Evolutionary conservation across 1,140 invertebrate genomes (phyloP).

Genomic region (Pseudomyrmex pallidus): DNA sequence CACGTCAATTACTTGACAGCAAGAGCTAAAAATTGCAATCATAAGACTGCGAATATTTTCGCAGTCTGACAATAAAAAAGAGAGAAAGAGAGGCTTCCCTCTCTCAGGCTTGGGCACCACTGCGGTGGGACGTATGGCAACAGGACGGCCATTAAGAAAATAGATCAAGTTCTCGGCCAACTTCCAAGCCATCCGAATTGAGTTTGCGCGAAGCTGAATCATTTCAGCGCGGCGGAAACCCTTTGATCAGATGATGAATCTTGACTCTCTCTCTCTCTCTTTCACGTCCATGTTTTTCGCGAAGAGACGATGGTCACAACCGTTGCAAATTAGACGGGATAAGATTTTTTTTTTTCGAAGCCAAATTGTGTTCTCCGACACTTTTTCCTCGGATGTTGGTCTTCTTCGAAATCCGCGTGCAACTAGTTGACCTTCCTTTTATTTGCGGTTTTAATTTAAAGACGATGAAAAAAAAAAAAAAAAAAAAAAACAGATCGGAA

Average conservation of each 20-base stretch:
- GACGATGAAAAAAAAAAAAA: conserved; percentile 33
- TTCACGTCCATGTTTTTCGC: conserved; percentile 25
- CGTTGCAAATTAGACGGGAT: conserved; percentile 5
- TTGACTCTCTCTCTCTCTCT: no score
- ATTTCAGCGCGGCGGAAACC: conserved; percentile 32
- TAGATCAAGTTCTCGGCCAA: conserved; percentile 51
- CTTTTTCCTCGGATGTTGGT: background rate
- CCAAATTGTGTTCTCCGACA: background rate
- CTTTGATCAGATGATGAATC: conserved; percentile 52
- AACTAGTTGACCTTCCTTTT: background rate
- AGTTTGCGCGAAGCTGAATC: background rate
- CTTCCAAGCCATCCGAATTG: conserved; percentile 33
- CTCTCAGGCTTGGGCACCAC: conserved; percentile 1
- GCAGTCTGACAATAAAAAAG: background rate
- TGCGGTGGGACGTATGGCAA: conserved; percentile 51
- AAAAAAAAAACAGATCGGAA: conserved; percentile 25
- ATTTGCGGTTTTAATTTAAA: background rate
- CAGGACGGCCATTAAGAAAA: conserved; percentile 39
- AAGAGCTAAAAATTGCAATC: background rate
- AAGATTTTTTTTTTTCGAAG: background rate
- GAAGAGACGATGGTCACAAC: background rate
- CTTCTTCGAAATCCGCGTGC: background rate
- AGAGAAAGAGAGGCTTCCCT: background rate
- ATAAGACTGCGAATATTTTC: background rate
- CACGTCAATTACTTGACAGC: no score